Evolutionary conservation across 1,140 invertebrate genomes (phyloP), one percentile per base, ranked within the genome.

Genomic region (Arctopsyche grandis): DNA sequence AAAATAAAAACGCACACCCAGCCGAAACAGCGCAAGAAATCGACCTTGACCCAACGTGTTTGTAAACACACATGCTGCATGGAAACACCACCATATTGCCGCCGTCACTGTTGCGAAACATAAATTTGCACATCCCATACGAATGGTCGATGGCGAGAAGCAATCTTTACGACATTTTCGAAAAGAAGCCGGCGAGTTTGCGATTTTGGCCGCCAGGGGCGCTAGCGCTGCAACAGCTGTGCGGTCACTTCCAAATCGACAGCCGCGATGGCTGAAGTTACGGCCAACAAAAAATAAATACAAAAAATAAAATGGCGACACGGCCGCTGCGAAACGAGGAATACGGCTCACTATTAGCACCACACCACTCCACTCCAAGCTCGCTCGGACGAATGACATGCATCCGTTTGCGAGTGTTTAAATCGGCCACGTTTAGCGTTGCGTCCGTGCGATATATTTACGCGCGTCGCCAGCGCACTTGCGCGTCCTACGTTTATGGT

Each of bases 31-130:
- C 56, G 56, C 19, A n/a, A 60, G n/a, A 60, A 60, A 16, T 60
- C 56, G 56, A 60, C 56, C 56, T 60, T 60, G 56, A 60, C 56
- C 56, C 56, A 9, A 19, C 56, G 16, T 60, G 56, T 60, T 60
- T 60, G 56, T 60, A 60, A 60, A 60, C 56, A 60, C 9, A 60
- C 21, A 38, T 7, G 29, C 29, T 52, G 48, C 12, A 52, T n/a
- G 48, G 48, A 52, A 52, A n/a, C 48, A 52, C 10, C 12, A 12
- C 16, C 16, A 19, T n/a, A n/a, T 14, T 19, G 48, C 4, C 5
- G 5, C 3, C 48, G 48, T 4, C 48, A 52, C 16, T 12, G 12
- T 52, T 52, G 44, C 14, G 44, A n/a, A n/a, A n/a, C n/a, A n/a
- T n/a, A n/a, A n/a, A n/a, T n/a, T n/a, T n/a, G n/a, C n/a, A n/a